These are phyloP conservation scores for Drosophila kikkawai DNA, from an alignment of 1,140 invertebrate species.

Conservation along the genomic window DNA sequence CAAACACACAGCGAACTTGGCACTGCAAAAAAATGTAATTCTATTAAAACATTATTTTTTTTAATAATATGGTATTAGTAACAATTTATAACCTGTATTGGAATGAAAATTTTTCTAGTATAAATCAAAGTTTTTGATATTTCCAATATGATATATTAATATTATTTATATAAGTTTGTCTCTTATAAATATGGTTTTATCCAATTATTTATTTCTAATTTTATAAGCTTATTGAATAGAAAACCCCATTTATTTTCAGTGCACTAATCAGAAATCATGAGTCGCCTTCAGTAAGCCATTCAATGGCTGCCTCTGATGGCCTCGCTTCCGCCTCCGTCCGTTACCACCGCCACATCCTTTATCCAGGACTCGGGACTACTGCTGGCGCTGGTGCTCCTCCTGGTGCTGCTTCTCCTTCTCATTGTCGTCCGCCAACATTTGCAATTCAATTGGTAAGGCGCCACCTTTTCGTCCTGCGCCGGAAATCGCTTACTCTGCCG, in stretches of 20 bases:
- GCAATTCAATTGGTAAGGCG: constrained; percentile 79
- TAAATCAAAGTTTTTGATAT: background rate
- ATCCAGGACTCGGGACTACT: constrained; percentile 13
- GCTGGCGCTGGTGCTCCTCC: background rate
- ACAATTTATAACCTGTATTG: accelerated
- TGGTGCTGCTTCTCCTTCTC: constrained; percentile 15
- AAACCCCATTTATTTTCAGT: constrained; percentile 3
- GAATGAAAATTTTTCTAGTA: background rate
- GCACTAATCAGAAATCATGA: constrained; percentile 34
- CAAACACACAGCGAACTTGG: constrained; percentile 38
- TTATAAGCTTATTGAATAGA: background rate
- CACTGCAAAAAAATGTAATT: background rate
- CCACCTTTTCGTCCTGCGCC: constrained; percentile 73
- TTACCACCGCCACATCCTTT: constrained; percentile 2
- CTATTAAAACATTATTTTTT: background rate
- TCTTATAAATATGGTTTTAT: background rate
- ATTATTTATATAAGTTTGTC: background rate
- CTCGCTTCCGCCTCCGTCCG: constrained; percentile 66
- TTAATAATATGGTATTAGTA: background rate
- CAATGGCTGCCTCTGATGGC: constrained; percentile 72
- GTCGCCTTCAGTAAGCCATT: constrained; percentile 57
- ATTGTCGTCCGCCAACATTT: constrained; percentile 73
- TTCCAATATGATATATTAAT: too few species aligned
- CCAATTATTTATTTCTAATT: too few species aligned
- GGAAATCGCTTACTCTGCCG: constrained; percentile 80